Evolutionary conservation across 2,797 vertebrate genomes (phyloP).

Genomic region (Luscinia megarhynchos): DNA sequence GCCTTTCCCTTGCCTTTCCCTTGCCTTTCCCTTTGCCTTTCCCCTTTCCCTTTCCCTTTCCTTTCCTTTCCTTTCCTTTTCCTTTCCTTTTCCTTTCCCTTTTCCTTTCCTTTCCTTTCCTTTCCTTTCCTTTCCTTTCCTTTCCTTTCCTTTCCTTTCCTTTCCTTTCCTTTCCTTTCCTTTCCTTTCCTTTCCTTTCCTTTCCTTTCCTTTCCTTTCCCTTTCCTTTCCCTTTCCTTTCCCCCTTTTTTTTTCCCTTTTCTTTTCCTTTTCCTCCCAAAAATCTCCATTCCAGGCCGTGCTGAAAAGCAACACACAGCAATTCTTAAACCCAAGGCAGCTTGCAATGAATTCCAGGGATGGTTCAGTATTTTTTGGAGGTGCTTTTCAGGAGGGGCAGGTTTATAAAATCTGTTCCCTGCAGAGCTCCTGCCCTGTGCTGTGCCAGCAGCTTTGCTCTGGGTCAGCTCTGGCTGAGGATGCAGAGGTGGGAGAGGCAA

Average conservation of each 20-base stretch:
- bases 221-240: too few relatives aligned
- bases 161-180: too few relatives aligned
- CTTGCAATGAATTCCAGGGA: rapidly evolving
- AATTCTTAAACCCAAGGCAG: background rate
- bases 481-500: background rate
- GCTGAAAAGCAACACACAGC: rapidly evolving
- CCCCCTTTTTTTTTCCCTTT: too few relatives aligned
- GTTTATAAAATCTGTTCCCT: background rate
- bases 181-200: too few relatives aligned
- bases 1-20: too few relatives aligned
- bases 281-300: background rate
- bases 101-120: too few relatives aligned
- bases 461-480: rapidly evolving
- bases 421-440: background rate
- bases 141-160: too few relatives aligned
- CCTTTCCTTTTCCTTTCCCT: background rate
- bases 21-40: background rate
- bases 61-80: background rate
- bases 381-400: background rate
- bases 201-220: too few relatives aligned
- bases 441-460: background rate
- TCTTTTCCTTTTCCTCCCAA: too few relatives aligned
- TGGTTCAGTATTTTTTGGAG: rapidly evolving
- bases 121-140: background rate
- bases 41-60: background rate